Percentiles rank a stretch among this genome's conserved stretches.
phyloP scores from a whole-genome alignment of 2,797 vertebrate genomes.

The Chrysocyon brachyurus region DNA sequence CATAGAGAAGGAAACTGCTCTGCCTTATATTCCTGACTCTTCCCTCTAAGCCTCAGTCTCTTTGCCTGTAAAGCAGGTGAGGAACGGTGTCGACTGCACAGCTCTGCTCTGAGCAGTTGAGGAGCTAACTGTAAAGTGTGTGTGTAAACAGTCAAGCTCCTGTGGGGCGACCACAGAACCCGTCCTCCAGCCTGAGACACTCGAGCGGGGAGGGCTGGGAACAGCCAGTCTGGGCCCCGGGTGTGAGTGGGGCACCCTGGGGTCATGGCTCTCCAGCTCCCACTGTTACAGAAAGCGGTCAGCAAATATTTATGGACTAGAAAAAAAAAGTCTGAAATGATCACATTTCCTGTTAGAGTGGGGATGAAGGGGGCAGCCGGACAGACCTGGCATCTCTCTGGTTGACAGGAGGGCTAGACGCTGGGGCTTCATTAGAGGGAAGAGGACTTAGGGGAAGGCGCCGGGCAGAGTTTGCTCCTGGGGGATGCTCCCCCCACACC shows the following conservation, averaged over 20 bases:
- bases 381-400: background rate
- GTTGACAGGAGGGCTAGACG: background rate
- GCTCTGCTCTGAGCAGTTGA: fast-evolving
- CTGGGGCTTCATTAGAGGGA: background rate
- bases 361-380: background rate
- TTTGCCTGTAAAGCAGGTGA: background rate
- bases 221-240: fast-evolving
- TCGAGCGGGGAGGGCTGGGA: fast-evolving
- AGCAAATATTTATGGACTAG: background rate
- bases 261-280: no score
- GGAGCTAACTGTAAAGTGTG: fast-evolving
- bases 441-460: no score
- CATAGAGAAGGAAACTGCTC: fast-evolving
- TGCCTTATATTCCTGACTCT: background rate
- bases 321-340: background rate
- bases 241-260: fast-evolving
- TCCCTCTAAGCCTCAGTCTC: background rate
- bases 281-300: background rate
- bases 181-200: background rate
- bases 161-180: fast-evolving
- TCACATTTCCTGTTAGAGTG: background rate
- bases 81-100: fast-evolving
- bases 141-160: fast-evolving
- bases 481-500: no score
- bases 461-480: background rate